These are phyloP conservation scores for Thymelicus sylvestris DNA, from an alignment of 2,888 invertebrate genomes.

Conservation along the genomic window DNA sequence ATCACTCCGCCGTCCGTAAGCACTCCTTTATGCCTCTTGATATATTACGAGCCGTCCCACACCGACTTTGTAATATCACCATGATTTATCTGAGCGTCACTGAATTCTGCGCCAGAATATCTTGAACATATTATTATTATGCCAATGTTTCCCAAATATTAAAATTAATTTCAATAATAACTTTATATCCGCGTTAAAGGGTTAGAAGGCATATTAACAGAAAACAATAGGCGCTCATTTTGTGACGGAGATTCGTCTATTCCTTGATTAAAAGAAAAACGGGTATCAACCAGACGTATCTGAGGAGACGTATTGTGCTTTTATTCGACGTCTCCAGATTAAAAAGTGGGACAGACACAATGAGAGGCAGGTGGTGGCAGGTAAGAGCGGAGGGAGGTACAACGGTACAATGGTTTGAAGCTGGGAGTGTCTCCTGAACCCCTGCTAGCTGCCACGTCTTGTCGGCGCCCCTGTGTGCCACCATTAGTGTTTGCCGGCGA, in stretches of 20 bases:
- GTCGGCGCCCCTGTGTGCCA: conserved; percentile 26
- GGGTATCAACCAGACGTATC: conserved; percentile 69
- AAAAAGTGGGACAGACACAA: conserved; percentile 77
- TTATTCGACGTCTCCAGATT: conserved; percentile 79
- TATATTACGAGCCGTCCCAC: conserved; percentile 66
- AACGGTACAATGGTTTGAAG: conserved; percentile 67
- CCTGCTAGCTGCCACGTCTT: conserved; percentile 49
- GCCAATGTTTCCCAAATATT: background rate
- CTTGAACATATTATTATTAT: background rate
- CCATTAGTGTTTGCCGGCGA: conserved; percentile 21
- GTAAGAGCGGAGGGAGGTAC: conserved; percentile 50
- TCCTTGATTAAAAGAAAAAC: conserved; percentile 69
- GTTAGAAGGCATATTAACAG: conserved; percentile 18
- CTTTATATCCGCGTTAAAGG: conserved; percentile 1
- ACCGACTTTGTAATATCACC: conserved; percentile 70
- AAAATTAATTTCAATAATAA: background rate
- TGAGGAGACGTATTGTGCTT: conserved; percentile 70
- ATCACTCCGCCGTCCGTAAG: conserved; percentile 7
- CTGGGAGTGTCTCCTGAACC: conserved; percentile 57
- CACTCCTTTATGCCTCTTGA: conserved; percentile 66
- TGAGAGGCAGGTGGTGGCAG: conserved; percentile 61
- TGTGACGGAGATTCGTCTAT: conserved; percentile 47
- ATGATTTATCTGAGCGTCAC: conserved; percentile 66
- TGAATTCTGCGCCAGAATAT: background rate
- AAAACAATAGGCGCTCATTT: conserved; percentile 31